Conservation (phyloP, 2,888 invertebrate genomes). For the Lysandra coridon region DNA sequence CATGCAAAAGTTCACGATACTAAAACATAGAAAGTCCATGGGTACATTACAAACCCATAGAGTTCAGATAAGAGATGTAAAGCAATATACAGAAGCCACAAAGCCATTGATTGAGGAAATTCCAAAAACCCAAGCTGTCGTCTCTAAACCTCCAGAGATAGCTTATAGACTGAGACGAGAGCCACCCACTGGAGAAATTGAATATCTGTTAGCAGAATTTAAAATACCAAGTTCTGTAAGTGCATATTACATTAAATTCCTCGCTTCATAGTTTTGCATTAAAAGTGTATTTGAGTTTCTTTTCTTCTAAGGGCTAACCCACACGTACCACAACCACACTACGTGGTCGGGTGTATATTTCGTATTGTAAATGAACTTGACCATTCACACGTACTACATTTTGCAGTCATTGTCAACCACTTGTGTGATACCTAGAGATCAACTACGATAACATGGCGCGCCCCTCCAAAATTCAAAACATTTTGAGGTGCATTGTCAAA, state of each 20-base stretch:
- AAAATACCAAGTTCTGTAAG: constrained; percentile 81
- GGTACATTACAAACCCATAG: constrained; percentile 87
- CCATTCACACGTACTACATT: too few species aligned
- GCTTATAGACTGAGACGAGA: constrained; percentile 81
- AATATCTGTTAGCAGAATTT: constrained; percentile 82
- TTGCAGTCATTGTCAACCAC: too few species aligned
- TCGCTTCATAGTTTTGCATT: neutral
- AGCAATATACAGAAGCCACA: constrained; percentile 59
- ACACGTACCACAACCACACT: too few species aligned
- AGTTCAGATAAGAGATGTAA: constrained; percentile 85
- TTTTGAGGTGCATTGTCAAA: too few species aligned
- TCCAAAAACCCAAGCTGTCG: constrained; percentile 46
- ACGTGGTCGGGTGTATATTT: too few species aligned
- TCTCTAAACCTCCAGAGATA: constrained; percentile 58
- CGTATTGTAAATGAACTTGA: too few species aligned
- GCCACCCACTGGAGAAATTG: constrained; percentile 75
- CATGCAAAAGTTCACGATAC: constrained; percentile 82
- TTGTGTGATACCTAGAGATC: too few species aligned
- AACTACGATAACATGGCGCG: too few species aligned
- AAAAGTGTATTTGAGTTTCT: neutral
- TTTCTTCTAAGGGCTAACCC: too few species aligned
- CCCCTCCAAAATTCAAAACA: too few species aligned
- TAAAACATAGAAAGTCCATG: constrained; percentile 87
- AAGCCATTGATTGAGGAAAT: constrained; percentile 83
- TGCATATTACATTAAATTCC: constrained; percentile 37